Percentiles rank a stretch among this genome's conserved stretches.
Evolutionary conservation across 2,888 invertebrate species (phyloP).

Genomic region (Lydus trimaculatus): DNA sequence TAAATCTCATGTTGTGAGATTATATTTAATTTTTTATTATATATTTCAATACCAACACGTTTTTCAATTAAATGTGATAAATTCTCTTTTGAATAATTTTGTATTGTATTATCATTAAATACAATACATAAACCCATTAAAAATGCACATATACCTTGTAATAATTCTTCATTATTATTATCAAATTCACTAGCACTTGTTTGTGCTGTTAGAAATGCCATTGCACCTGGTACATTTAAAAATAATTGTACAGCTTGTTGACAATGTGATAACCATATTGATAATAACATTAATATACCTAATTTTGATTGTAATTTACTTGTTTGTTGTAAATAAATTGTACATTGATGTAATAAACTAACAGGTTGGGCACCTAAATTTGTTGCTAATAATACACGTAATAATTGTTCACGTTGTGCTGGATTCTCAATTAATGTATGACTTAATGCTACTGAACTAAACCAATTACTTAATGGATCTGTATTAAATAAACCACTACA

Average conservation of each 20-base stretch:
- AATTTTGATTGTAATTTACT: constrained; percentile 84
- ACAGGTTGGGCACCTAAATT: constrained; percentile 85
- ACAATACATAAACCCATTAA: constrained; percentile 91
- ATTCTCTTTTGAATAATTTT: constrained; percentile 78
- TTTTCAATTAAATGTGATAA: constrained; percentile 85
- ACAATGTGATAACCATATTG: constrained; percentile 88
- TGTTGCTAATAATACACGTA: constrained; percentile 89
- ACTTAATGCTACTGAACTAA: constrained; percentile 89
- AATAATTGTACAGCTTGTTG: constrained; percentile 83
- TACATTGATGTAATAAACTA: constrained; percentile 89
- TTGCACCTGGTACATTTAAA: constrained; percentile 72
- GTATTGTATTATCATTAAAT: constrained; percentile 84
- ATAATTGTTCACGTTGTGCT: constrained; percentile 85
- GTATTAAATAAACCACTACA: constrained; percentile 91
- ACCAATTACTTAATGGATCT: constrained; percentile 94
- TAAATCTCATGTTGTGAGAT: constrained; percentile 91
- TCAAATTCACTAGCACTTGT: constrained; percentile 86
- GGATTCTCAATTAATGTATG: constrained; percentile 89
- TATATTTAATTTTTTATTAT: constrained; percentile 83
- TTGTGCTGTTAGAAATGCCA: constrained; percentile 85
- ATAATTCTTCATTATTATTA: constrained; percentile 84
- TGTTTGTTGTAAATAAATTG: constrained; percentile 82
- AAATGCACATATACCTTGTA: constrained; percentile 78
- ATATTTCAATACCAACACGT: constrained; percentile 89
- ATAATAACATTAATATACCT: constrained; percentile 89